A percentile compares a stretch with the other conserved stretches of the same genome.
These are phyloP conservation scores for Vicugna pacos DNA, from an alignment of 2,113 vertebrate species.

Conservation along the genomic window DNA sequence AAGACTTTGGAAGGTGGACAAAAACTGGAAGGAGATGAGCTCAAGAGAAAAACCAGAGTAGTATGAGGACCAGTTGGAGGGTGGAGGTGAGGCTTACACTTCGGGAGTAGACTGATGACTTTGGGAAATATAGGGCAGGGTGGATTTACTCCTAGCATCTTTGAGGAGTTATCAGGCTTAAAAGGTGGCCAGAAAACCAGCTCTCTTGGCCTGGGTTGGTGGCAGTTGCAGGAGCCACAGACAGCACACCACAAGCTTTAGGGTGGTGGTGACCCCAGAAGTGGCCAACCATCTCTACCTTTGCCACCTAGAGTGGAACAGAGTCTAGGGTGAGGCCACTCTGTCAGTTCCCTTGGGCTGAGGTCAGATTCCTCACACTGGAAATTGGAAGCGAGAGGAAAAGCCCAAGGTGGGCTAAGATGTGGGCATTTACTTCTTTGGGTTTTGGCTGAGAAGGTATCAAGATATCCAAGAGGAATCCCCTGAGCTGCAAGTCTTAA, in stretches of 20 bases:
- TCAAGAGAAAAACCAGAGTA: conserved; percentile 28
- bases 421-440: conserved; percentile 30
- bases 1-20: not conserved
- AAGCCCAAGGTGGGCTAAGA: conserved; percentile 1
- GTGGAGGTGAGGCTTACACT: not conserved
- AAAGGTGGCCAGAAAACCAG: not conserved
- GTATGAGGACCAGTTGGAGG: not conserved
- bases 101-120: not conserved
- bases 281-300: not conserved
- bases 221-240: not conserved
- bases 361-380: not conserved
- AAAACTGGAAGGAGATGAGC: not conserved
- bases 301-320: not conserved
- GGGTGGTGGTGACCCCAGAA: not conserved
- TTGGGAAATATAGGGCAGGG: not conserved
- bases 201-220: not conserved
- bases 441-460: conserved; percentile 12
- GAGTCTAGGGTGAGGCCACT: not conserved
- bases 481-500: conserved; percentile 10
- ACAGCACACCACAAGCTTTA: not conserved
- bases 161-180: not conserved
- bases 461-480: conserved; percentile 30
- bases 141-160: not conserved
- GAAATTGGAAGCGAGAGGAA: not conserved
- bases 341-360: not conserved